These are phyloP conservation scores for Pseudeuparius sepicola DNA, from an alignment of 2,888 invertebrate species.

Conservation along the genomic window DNA sequence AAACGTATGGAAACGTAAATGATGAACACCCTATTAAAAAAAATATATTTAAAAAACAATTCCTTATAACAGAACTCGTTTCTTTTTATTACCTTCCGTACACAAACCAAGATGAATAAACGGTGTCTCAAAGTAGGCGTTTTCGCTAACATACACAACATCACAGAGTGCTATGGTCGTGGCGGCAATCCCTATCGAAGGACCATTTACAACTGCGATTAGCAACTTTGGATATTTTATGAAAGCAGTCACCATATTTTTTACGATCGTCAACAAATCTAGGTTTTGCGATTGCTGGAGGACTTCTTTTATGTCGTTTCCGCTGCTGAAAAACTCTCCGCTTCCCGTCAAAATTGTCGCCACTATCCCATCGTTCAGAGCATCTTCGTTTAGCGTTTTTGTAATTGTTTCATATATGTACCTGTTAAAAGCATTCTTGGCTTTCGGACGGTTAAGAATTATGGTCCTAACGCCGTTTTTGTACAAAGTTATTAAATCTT, in stretches of 20 bases:
- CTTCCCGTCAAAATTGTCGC: constrained; percentile 70
- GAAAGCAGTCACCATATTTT: constrained; percentile 58
- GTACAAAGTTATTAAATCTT: too few relatives aligned
- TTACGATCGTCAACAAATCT: constrained; percentile 15
- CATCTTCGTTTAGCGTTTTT: constrained; percentile 57
- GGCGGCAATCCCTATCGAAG: constrained; percentile 83
- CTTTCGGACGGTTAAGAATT: constrained; percentile 63
- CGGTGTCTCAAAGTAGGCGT: constrained; percentile 79
- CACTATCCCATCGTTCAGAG: constrained; percentile 52
- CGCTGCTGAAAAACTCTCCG: constrained; percentile 76
- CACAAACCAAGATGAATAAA: constrained; percentile 76
- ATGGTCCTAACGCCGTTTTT: constrained; percentile 48
- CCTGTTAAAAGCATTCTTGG: constrained; percentile 67
- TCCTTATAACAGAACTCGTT: too few relatives aligned
- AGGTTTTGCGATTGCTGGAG: constrained; percentile 10
- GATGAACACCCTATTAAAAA: constrained; percentile 57
- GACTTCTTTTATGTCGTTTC: constrained; percentile 56
- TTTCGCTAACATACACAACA: constrained; percentile 78
- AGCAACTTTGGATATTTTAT: constrained; percentile 84
- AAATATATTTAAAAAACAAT: background rate
- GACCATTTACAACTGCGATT: constrained; percentile 85
- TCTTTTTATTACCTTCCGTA: constrained; percentile 64
- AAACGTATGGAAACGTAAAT: constrained; percentile 69
- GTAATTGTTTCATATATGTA: constrained; percentile 59
- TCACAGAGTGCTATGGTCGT: constrained; percentile 82